A percentile compares a stretch with the other conserved stretches of the same genome.
Conservation (phyloP, 2,797 vertebrate genomes). For the Diplodus puntazzo region DNA sequence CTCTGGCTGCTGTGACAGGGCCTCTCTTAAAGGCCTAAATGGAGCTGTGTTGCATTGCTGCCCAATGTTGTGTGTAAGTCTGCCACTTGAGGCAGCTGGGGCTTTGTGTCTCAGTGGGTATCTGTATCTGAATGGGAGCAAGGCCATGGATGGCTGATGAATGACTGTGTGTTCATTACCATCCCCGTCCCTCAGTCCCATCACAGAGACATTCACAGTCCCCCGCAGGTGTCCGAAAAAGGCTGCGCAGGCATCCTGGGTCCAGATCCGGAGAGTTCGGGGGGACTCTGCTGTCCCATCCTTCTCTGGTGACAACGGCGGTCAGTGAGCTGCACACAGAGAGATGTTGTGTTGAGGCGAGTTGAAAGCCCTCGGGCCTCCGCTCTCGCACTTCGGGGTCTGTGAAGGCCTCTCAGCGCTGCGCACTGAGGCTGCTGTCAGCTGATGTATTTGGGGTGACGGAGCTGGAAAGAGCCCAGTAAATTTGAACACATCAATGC, state of each 20-base stretch:
- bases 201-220: constrained; percentile 78
- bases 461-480: constrained; percentile 66
- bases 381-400: constrained; percentile 42
- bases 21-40: constrained; percentile 72
- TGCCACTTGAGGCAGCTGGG: constrained; percentile 80
- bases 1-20: constrained; percentile 60
- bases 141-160: constrained; percentile 77
- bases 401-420: constrained; percentile 63
- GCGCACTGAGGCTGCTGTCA: constrained; percentile 59
- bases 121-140: constrained; percentile 74
- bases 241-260: constrained; percentile 57
- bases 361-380: constrained; percentile 64
- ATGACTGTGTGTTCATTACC: constrained; percentile 72
- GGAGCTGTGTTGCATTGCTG: constrained; percentile 72
- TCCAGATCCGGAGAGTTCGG: constrained; percentile 70
- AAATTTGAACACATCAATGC: constrained; percentile 59
- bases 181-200: constrained; percentile 55
- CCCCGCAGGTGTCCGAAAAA: constrained; percentile 78
- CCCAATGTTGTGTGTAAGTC: constrained; percentile 74
- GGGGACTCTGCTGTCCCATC: constrained; percentile 47
- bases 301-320: constrained; percentile 53
- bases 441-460: constrained; percentile 61
- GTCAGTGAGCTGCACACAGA: constrained; percentile 68
- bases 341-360: constrained; percentile 63
- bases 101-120: constrained; percentile 77